These are phyloP conservation scores for Lycodopsis pacificus DNA, from an alignment of 2,797 vertebrate genomes.

Conservation along the genomic window DNA sequence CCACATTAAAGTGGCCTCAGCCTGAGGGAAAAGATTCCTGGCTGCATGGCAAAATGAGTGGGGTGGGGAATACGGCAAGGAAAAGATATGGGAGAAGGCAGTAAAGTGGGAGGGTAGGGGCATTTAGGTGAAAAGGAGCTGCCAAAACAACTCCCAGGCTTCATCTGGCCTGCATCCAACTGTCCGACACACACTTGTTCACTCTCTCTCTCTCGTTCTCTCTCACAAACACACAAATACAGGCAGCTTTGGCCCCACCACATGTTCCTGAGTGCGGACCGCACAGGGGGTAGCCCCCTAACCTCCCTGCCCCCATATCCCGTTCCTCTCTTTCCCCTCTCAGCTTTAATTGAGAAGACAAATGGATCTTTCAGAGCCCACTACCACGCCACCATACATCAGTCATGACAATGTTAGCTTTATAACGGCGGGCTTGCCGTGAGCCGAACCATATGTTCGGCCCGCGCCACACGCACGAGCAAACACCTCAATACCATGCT, in stretches of 20 bases:
- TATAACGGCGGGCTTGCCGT: slow-evolving; percentile 82
- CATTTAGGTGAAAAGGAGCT: slow-evolving; percentile 81
- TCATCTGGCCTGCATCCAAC: slow-evolving; percentile 83
- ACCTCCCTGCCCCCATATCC: slow-evolving; percentile 80
- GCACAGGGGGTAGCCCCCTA: slow-evolving; percentile 80
- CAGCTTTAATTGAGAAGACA: slow-evolving; percentile 85
- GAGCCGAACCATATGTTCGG: slow-evolving; percentile 86
- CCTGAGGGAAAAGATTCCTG: slow-evolving; percentile 82
- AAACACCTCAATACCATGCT: slow-evolving; percentile 80
- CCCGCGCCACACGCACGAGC: slow-evolving; percentile 78
- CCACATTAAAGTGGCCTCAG: slow-evolving; percentile 84
- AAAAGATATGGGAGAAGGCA: slow-evolving; percentile 77
- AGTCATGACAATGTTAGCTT: slow-evolving; percentile 84
- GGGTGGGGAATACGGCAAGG: slow-evolving; percentile 69
- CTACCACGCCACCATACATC: slow-evolving; percentile 84
- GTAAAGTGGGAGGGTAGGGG: slow-evolving; percentile 69
- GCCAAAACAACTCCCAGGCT: slow-evolving; percentile 81
- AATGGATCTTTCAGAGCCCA: slow-evolving; percentile 86
- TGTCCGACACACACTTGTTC: slow-evolving; percentile 75
- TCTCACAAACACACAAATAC: slow-evolving; percentile 73
- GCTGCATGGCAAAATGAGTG: slow-evolving; percentile 78
- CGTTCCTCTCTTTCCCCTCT: slow-evolving; percentile 81
- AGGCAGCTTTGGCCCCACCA: slow-evolving; percentile 76
- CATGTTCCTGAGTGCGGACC: slow-evolving; percentile 79
- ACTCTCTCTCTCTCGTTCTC: slow-evolving; percentile 40